Evolutionary conservation across 2,888 invertebrate species (phyloP).

Genomic region (Tinea pellionella): DNA sequence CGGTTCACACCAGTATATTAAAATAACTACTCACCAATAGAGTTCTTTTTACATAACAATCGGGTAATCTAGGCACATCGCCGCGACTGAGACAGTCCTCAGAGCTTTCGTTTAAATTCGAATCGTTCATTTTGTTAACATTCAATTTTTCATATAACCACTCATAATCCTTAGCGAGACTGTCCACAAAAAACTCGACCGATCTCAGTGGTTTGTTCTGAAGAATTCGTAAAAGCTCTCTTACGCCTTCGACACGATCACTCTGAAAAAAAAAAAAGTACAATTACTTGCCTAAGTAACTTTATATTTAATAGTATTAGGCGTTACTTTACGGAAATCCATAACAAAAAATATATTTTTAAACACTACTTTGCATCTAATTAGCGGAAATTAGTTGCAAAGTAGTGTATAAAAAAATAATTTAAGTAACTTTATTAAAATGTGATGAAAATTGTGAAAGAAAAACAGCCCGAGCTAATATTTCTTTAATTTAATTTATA

Average conservation of each 20-base stretch:
- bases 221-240: constrained; percentile 46
- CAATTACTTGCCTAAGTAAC: too few species aligned
- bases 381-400: too few species aligned
- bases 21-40: constrained; percentile 45
- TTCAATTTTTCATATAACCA: constrained; percentile 69
- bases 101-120: constrained; percentile 47
- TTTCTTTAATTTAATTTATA: too few species aligned
- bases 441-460: too few species aligned
- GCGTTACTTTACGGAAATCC: too few species aligned
- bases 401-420: too few species aligned
- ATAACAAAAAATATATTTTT: not conserved
- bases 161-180: constrained; percentile 62
- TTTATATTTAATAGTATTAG: too few species aligned
- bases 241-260: constrained; percentile 40
- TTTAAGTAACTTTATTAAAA: too few species aligned
- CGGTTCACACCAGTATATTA: constrained; percentile 3
- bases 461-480: too few species aligned
- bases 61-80: constrained; percentile 68
- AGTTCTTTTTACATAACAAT: constrained; percentile 62
- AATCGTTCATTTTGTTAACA: constrained; percentile 29
- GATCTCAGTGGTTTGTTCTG: constrained; percentile 50
- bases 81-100: constrained; percentile 65
- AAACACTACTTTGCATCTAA: too few species aligned
- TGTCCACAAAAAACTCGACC: constrained; percentile 66
- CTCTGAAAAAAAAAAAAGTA: constrained; percentile 41